Conservation (phyloP, 92 coral and sea anemone genomes). For the Scolanthus callimorphus region DNA sequence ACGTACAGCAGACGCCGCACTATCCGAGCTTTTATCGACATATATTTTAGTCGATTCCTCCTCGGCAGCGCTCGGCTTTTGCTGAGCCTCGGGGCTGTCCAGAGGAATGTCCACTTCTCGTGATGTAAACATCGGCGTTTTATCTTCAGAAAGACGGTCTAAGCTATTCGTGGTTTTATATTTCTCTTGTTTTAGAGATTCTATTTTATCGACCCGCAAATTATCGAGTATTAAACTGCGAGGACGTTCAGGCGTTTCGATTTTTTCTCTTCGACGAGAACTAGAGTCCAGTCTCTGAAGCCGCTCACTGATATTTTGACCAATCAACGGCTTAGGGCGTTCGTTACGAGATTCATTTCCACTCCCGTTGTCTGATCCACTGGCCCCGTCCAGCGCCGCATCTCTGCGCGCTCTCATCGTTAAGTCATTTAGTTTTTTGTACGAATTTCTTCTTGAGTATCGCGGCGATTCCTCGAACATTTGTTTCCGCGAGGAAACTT, state of each 20-base stretch:
- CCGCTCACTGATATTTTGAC: background rate
- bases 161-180: background rate
- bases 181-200: constrained; percentile 21
- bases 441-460: constrained; percentile 23
- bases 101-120: constrained; percentile 50
- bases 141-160: background rate
- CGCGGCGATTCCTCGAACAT: constrained; percentile 48
- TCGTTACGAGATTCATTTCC: background rate
- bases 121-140: constrained; percentile 10
- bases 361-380: constrained; percentile 8
- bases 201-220: constrained; percentile 25
- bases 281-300: constrained; percentile 3
- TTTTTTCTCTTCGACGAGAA: constrained; percentile 13
- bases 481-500: constrained; percentile 72
- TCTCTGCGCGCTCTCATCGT: constrained; percentile 34
- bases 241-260: constrained; percentile 42
- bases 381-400: constrained; percentile 14
- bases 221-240: constrained; percentile 60
- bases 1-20: constrained; percentile 5
- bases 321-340: background rate
- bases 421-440: constrained; percentile 55
- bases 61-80: background rate
- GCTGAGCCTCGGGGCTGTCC: constrained; percentile 12
- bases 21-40: constrained; percentile 7
- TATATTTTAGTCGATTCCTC: constrained; percentile 11